phyloP scores from a whole-genome alignment of 2,113 vertebrate genomes.

The Albula goreensis region DNA sequence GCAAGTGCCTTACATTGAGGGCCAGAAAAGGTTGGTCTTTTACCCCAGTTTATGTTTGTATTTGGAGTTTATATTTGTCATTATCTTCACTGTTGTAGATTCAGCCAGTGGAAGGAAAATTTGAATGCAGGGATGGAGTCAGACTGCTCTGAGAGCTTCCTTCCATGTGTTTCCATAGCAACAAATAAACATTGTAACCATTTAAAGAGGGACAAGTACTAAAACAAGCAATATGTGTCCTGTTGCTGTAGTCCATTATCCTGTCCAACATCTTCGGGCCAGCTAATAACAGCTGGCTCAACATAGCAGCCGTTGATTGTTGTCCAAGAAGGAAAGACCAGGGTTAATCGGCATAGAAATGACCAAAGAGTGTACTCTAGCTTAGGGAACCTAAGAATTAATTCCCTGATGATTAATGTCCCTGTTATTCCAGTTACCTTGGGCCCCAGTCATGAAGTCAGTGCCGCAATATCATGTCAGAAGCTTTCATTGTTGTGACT shows the following conservation, averaged over 20 bases:
- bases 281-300: constrained; percentile 6
- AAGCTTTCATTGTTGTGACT: background rate
- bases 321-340: background rate
- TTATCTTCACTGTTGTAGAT: background rate
- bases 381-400: background rate
- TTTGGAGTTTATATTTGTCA: no score
- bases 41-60: no score
- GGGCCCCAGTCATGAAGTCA: background rate
- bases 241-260: background rate
- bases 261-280: background rate
- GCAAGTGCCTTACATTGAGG: no score
- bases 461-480: background rate
- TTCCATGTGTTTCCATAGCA: background rate
- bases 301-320: background rate
- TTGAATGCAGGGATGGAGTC: background rate
- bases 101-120: background rate
- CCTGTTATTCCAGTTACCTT: background rate
- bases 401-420: background rate
- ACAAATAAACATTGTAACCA: background rate
- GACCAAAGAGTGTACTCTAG: background rate
- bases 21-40: no score
- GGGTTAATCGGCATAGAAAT: background rate
- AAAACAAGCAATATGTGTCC: background rate
- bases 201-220: background rate
- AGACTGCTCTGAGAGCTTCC: background rate